Evolutionary conservation across 2,113 vertebrate species (phyloP), one percentile per base, ranked within the genome.

Genomic region (Miniopterus natalensis): DNA sequence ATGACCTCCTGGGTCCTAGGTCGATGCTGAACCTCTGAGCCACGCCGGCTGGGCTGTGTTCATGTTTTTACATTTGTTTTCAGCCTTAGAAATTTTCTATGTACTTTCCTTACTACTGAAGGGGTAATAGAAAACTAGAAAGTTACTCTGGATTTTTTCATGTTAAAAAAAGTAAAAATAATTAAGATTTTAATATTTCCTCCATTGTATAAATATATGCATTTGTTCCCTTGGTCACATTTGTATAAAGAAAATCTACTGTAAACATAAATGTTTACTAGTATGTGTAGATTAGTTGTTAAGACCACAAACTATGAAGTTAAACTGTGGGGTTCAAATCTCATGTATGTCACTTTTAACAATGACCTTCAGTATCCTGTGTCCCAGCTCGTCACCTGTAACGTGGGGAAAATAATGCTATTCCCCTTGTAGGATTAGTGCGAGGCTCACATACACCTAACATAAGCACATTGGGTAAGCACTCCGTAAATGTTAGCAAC

Each of bases 61-160:
- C 53, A 1, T 75, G 13, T 31, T 31, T 92, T 86, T 83, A 21
- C 20, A 71, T 90, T 91, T 75, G 6, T 79, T 96, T 86, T 84
- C 10, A 51, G 49, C 20, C 36, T 3, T 85, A 73, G 68, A 27
- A 23, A 49, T 74, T 94, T 83, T 83, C 57, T 83, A 59, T 23
- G 1, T 45, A 25, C 29, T 5, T 36, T 74, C 5, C 25, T 45
- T 75, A 49, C 2, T 65, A 87, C 15, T 68, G 13, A 93, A 74
- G 7, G 68, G 23, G 6, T 53, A 9, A 84, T 25, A 57, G 13
- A 47, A 78, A 87, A 94, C 17, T 68, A 53, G 29, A 80, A 79
- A 84, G 53, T 70, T 88, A 93, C n/a, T 61, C 20, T 36, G 3
- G 0, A 23, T 66, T 93, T 70, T 95, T 95, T 55, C 80, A 73